Conservation (phyloP, 2,888 invertebrate species). For the Lasioglossum lativentre region DNA sequence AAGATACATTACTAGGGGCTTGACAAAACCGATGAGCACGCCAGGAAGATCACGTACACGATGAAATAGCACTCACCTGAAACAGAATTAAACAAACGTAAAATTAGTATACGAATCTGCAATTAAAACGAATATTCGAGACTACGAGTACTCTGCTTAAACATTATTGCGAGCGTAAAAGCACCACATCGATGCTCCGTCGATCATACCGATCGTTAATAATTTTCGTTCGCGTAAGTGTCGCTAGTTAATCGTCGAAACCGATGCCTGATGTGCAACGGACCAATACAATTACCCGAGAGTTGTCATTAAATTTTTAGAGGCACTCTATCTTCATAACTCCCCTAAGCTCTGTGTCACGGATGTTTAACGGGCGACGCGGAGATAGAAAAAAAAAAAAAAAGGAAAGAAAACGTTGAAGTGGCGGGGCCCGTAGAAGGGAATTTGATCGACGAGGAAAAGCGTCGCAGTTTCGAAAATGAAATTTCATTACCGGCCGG, state of each 20-base stretch:
- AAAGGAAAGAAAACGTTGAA: background rate
- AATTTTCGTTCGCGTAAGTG: background rate
- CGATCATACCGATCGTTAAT: background rate
- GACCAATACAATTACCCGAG: background rate
- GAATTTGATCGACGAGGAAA: conserved; percentile 48
- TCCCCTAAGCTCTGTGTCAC: background rate
- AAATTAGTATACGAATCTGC: background rate
- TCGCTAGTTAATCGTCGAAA: background rate
- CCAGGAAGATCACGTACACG: background rate
- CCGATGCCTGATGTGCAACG: background rate
- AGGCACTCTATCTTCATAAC: conserved; percentile 7
- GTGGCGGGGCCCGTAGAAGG: background rate
- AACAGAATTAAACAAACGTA: background rate
- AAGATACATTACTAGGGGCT: background rate
- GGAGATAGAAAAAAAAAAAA: background rate
- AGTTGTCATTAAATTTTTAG: background rate
- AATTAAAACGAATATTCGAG: background rate
- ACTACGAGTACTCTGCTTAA: background rate
- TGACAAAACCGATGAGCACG: background rate
- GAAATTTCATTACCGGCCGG: conserved; percentile 56
- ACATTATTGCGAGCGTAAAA: background rate
- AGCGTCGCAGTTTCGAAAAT: conserved; percentile 27
- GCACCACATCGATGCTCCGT: background rate
- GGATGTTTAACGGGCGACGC: conserved; percentile 24
- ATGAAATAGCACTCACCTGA: background rate